Evolutionary conservation across 2,888 invertebrate genomes (phyloP), one percentile per base, ranked within the genome.

Genomic region (Aleiodes testaceus): DNA sequence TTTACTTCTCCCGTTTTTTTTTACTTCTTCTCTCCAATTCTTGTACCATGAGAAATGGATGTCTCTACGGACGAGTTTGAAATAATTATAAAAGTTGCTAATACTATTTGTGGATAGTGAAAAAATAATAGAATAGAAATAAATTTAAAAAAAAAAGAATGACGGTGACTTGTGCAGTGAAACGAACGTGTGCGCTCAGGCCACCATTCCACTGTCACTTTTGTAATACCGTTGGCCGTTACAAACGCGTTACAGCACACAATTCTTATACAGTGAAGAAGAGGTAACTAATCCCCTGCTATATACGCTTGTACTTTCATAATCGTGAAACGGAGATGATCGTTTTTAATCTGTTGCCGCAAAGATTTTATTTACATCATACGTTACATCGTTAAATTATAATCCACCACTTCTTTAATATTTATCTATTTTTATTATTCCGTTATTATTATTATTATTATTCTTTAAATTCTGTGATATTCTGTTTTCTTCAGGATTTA

Each of bases 171-270:
- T 36, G 26, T 30, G 68, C 16, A 64, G 55, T 72, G 47, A 69
- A 74, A 73, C 75, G 69, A 70, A 73, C 70, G 66, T 36, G 72
- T 70, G 72, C 72, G 69, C 77, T 77, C 78, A 72, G 72, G 77
- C 77, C 78, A 80, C 80, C 81, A 80, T 81, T 83, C 82, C 82
- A 84, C 84, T 83, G 84, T 84, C 84, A 82, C 83, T 84, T 84
- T 84, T 84, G 83, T 83, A 84, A 83, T 84, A 79, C 83, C 84
- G 84, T 83, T 83, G 64, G 20, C 67, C 67, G 64, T 72, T 72
- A 64, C 72, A 67, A 72, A 64, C 64, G 45, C 67, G 63, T 72
- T 72, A 68, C 64, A 72, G 72, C 67, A 67, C 45, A 45, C 45
- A 45, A 72, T 72, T 67, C 64, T 72, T 68, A 72, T 71, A 59